Evolutionary conservation across 2,113 vertebrate genomes (phyloP), one percentile per base, ranked within the genome.

Genomic region (Rhinogobius similis): DNA sequence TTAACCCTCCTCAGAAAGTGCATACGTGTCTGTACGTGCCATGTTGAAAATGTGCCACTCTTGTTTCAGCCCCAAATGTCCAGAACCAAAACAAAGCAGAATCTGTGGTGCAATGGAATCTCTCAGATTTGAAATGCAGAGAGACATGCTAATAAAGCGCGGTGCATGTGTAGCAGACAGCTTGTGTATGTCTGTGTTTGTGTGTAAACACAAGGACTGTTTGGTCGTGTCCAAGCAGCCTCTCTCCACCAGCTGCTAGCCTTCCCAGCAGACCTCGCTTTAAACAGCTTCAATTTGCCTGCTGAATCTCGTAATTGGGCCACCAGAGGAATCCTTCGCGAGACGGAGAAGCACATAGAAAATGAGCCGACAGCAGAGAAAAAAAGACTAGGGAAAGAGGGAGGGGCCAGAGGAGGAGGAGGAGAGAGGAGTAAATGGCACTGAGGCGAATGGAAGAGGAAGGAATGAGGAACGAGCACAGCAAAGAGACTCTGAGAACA

Each of bases 1-100:
- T 98, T 98, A 98, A 98, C 94, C 94, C 95, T 94, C 93, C 93
- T 92, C 94, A 90, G 93, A 94, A 94, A 92, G 91, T 87, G 90
- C 81, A 6, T 72, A 75, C 61, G 7, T 41, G 65, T 62, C 75
- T 44, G 58, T 23, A 73, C 27, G 27, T 48, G 48, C 73, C 55
- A 58, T 62, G 24, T 64, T 80, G 75, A 62, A 82, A 83, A 86
- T 70, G 68, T 62, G 56, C 36, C 58, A 16, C 63, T 70, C 76
- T 82, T 82, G 78, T 78, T 82, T 82, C 71, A 55, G 41, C 63
- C 71, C 32, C 56, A 70, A 71, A 75, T 65, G 77, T 84, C 70
- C 75, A 64, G 76, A 16, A 68, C 67, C 74, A 75, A 78, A 81
- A 86, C 77, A 72, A 80, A 79, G n/a, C 10, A 39, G 48, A 69